Percentiles rank a stretch among this genome's conserved stretches.
These are phyloP conservation scores for Petrocephalus microphthalmus DNA, from an alignment of 2,113 vertebrate genomes.

Conservation along the genomic window DNA sequence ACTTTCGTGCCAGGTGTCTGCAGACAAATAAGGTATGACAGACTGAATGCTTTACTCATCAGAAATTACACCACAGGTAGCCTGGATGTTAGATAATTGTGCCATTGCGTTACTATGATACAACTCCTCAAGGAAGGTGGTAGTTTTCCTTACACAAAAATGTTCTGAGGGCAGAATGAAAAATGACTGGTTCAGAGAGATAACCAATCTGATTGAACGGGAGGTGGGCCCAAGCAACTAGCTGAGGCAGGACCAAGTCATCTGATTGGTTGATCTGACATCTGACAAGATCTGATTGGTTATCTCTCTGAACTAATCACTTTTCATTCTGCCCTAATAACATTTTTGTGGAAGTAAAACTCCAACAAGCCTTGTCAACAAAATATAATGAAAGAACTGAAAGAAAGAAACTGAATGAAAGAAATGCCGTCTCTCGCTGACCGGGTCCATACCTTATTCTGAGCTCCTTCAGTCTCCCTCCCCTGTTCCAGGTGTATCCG, in stretches of 20 bases:
- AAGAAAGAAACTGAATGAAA: neutral
- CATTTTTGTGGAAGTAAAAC: too few relatives aligned
- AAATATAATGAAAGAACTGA: neutral
- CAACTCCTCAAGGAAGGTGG: too few relatives aligned
- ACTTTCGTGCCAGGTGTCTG: slow-evolving; percentile 80
- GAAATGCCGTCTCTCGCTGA: neutral
- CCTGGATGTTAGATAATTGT: neutral
- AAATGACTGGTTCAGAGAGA: too few relatives aligned
- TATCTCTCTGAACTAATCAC: too few relatives aligned
- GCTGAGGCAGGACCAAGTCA: too few relatives aligned
- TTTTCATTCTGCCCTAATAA: too few relatives aligned
- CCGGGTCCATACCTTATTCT: slow-evolving; percentile 58
- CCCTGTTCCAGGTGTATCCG: slow-evolving; percentile 53
- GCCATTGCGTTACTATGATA: neutral
- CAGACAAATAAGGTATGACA: slow-evolving; percentile 31
- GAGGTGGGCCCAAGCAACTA: too few relatives aligned
- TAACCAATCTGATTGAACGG: too few relatives aligned
- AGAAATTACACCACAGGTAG: neutral
- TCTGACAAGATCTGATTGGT: too few relatives aligned
- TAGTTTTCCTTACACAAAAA: too few relatives aligned
- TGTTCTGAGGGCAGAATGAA: too few relatives aligned
- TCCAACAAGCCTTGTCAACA: neutral
- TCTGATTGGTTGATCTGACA: too few relatives aligned
- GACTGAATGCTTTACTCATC: neutral
- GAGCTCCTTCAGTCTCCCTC: slow-evolving; percentile 66